Percentiles rank a stretch among this genome's conserved stretches.
Evolutionary conservation across 2,113 vertebrate species (phyloP).

Genomic region (Cyanoderma ruficeps): DNA sequence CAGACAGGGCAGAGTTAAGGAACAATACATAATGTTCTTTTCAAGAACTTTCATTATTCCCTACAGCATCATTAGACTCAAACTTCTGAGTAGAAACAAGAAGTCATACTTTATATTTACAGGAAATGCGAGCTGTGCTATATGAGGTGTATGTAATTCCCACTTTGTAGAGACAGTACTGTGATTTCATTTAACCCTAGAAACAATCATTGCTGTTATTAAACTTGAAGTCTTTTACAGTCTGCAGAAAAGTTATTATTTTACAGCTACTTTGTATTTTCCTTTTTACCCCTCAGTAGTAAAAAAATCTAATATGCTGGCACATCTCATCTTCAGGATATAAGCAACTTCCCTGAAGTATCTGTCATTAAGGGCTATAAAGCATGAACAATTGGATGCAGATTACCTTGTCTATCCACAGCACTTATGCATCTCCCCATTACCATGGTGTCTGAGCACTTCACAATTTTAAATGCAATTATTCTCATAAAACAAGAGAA

Average conservation of each 20-base stretch:
- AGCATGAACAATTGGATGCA: slow-evolving; percentile 46
- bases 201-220: neutral
- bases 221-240: neutral
- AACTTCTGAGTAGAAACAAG: neutral
- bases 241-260: neutral
- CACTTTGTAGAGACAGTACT: neutral
- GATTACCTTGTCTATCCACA: slow-evolving; percentile 4
- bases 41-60: neutral
- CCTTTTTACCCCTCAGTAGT: neutral
- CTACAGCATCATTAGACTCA: neutral
- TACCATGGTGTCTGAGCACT: slow-evolving; percentile 19
- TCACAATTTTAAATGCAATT: slow-evolving; percentile 10
- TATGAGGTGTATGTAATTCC: neutral
- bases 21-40: neutral
- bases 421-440: neutral
- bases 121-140: neutral
- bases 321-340: neutral
- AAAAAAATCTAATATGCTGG: neutral
- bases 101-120: neutral
- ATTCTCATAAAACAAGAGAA: slow-evolving; percentile 26
- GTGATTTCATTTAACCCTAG: neutral
- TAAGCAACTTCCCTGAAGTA: neutral
- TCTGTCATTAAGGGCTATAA: slow-evolving; percentile 46
- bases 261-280: neutral
- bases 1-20: neutral